Percentiles rank a stretch among this genome's conserved stretches.
Conservation (phyloP, 2,113 vertebrate species). For the Tragelaphus strepsiceros region DNA sequence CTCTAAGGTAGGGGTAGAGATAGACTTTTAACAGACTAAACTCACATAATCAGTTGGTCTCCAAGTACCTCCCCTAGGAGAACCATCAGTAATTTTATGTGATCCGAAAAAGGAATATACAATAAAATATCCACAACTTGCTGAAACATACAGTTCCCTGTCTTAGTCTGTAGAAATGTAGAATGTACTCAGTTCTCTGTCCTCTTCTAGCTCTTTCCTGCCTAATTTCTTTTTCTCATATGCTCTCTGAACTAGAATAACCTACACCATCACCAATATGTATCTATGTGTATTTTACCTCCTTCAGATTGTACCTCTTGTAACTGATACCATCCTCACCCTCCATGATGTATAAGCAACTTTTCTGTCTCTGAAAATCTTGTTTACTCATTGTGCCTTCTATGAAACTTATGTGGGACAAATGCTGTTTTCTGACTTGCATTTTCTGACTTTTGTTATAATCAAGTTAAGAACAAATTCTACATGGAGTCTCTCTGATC, state of each 20-base stretch:
- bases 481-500: neutral
- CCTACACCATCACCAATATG: too few species aligned
- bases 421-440: neutral
- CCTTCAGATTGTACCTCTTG: neutral
- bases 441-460: neutral
- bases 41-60: neutral
- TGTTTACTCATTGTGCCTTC: neutral
- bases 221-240: neutral
- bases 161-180: neutral
- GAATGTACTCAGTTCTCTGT: neutral
- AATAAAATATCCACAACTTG: neutral
- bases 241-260: neutral
- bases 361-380: neutral
- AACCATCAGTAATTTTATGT: neutral
- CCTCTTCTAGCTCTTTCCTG: neutral
- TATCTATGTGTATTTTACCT: neutral
- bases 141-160: neutral
- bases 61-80: neutral
- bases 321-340: neutral
- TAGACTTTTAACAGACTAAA: neutral
- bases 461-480: neutral
- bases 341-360: too few species aligned
- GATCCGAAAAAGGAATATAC: neutral
- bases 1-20: neutral
- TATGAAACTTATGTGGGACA: neutral